Conservation (phyloP, 1,140 invertebrate species). For the Rhopalosiphum padi region DNA sequence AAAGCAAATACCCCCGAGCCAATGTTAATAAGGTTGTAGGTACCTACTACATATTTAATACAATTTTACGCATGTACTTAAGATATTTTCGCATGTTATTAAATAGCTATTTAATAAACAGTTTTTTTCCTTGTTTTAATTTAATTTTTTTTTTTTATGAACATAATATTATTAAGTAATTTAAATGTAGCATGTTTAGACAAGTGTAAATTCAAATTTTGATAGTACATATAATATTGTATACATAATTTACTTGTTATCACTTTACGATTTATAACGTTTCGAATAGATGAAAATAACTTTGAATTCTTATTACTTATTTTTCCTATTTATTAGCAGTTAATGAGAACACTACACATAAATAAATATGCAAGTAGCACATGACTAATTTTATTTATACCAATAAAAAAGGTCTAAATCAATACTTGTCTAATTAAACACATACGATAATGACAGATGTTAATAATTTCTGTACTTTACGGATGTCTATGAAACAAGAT, state of each 20-base stretch:
- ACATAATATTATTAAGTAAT: not conserved
- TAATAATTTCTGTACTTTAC: not conserved
- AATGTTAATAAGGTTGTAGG: not conserved
- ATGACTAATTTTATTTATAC: not conserved
- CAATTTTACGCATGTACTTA: not conserved
- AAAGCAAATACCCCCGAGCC: not conserved
- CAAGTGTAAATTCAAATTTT: not conserved
- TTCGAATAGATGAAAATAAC: not conserved
- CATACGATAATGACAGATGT: not conserved
- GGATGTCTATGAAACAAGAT: accelerated
- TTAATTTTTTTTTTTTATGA: not conserved
- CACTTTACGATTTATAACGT: not conserved
- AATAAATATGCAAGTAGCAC: not conserved
- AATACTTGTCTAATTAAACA: not conserved
- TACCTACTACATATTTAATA: not conserved
- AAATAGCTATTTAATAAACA: not conserved
- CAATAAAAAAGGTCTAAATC: not conserved
- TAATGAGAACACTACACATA: not conserved
- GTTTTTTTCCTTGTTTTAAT: not conserved
- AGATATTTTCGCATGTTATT: not conserved
- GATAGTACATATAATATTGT: not conserved
- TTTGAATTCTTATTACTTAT: not conserved
- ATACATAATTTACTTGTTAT: not conserved
- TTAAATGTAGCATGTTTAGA: not conserved
- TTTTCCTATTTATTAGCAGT: not conserved